Evolutionary conservation across 2,888 invertebrate genomes (phyloP).

Genomic region (Biston stratarius): DNA sequence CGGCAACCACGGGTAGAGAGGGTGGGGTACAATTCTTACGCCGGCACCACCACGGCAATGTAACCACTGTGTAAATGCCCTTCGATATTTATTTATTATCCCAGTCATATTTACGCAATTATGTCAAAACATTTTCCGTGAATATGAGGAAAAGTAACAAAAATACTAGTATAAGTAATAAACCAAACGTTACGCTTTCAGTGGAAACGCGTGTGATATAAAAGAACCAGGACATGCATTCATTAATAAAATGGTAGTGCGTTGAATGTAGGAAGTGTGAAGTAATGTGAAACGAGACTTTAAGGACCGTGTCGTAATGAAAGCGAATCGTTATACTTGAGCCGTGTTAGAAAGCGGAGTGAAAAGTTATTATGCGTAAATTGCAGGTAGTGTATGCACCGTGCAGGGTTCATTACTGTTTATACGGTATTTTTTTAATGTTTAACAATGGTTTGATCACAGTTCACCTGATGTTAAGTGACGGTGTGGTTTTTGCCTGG

Average conservation of each 20-base stretch:
- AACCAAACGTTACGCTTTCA: neutral
- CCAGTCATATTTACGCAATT: too few relatives aligned
- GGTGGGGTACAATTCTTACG: too few relatives aligned
- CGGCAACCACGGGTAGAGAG: too few relatives aligned
- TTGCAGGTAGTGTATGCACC: neutral
- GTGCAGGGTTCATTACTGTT: neutral
- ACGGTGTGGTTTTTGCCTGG: too few relatives aligned
- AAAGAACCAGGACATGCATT: conserved; percentile 13
- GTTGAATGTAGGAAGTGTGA: conserved; percentile 13
- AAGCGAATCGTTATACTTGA: neutral
- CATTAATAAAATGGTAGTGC: conserved; percentile 28
- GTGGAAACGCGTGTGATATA: conserved; percentile 3
- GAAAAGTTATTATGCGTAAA: neutral
- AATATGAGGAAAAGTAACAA: too few relatives aligned
- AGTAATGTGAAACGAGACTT: conserved; percentile 13
- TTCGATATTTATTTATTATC: too few relatives aligned
- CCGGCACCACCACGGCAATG: too few relatives aligned
- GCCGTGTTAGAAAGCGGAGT: neutral
- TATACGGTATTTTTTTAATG: too few relatives aligned
- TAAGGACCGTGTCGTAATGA: conserved; percentile 6
- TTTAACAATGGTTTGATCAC: too few relatives aligned
- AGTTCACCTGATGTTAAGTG: too few relatives aligned
- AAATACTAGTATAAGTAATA: neutral
- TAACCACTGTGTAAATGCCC: too few relatives aligned
- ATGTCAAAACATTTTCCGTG: too few relatives aligned